Evolutionary conservation across 2,888 invertebrate genomes (phyloP), one percentile per base, ranked within the genome.

Genomic region (Lithophane semibrunnea): DNA sequence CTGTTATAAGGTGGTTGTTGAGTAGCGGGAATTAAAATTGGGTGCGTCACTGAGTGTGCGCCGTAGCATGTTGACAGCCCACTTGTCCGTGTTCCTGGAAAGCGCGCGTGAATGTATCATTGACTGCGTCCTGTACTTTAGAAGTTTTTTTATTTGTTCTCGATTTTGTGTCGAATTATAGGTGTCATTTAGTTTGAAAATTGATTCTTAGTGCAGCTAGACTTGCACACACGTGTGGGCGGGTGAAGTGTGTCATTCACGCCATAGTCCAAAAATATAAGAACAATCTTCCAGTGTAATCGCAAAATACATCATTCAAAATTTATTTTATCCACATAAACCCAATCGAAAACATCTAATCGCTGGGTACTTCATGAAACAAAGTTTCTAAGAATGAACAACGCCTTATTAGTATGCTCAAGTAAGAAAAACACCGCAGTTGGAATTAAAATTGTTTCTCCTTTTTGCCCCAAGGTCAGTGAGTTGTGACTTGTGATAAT

Each of bases 381-480:
- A 83, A 86, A 86, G 79, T 74, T 91, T 92, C 91, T 91, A 84
- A 91, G 91, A 94, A 93, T 88, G 82, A 90, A 86, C 85, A 89
- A 88, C 82, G 88, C 89, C 90, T 91, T 93, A 93, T 93, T 93
- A 94, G 92, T 94, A 94, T 94, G 92, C 93, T 92, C 89, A 87
- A 91, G 90, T 89, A 91, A 93, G 92, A 93, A 93, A 93, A 91
- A 92, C 90, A 91, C 92, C 92, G 91, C 93, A 90, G 92, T 92
- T 90, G 91, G 94, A 92, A 93, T 94, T 94, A 92, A 93, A 93
- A 94, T 94, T 90, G 92, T 94, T 94, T 94, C 95, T 94, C 93
- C 92, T 95, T 95, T 95, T 95, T 95, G 94, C 93, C 89, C 91
- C 96, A 96, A 96, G 96, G 96, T 94, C 95, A 92, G 94, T 92